Percentiles rank a stretch among this genome's conserved stretches.
These are phyloP conservation scores for Aphidius ervi DNA, from an alignment of 1,140 invertebrate genomes.

Conservation along the genomic window DNA sequence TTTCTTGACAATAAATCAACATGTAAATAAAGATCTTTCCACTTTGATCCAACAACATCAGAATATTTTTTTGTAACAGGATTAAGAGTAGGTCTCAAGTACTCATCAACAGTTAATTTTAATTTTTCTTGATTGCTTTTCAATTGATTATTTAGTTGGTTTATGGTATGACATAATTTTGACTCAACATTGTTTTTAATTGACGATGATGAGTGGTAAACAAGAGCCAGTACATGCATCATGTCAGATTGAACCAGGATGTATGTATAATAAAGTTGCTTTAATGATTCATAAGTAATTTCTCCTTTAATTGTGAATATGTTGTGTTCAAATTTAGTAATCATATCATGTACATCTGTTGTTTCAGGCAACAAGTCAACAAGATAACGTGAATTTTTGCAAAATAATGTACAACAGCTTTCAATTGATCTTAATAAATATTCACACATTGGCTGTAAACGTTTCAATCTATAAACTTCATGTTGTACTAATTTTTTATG, in stretches of 20 bases:
- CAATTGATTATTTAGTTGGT: slow-evolving; percentile 27
- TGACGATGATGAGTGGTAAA: slow-evolving; percentile 30
- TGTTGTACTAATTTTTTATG: slow-evolving; percentile 34
- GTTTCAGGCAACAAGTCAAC: slow-evolving; percentile 29
- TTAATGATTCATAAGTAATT: slow-evolving; percentile 35
- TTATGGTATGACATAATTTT: slow-evolving; percentile 30
- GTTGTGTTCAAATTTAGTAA: slow-evolving; percentile 34
- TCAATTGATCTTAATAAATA: slow-evolving; percentile 34
- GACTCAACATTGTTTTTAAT: slow-evolving; percentile 22
- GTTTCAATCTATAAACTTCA: slow-evolving; percentile 31
- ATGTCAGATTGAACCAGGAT: slow-evolving; percentile 45
- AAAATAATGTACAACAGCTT: slow-evolving; percentile 32
- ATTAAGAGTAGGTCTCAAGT: slow-evolving; percentile 30
- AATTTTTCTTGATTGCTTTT: slow-evolving; percentile 29
- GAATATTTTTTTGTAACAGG: slow-evolving; percentile 30
- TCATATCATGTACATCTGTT: slow-evolving; percentile 21
- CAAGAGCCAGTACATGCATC: slow-evolving; percentile 38
- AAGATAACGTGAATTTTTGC: slow-evolving; percentile 31
- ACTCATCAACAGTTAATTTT: slow-evolving; percentile 29
- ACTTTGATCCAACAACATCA: slow-evolving; percentile 34
- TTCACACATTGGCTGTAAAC: slow-evolving; percentile 36
- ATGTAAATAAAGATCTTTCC: slow-evolving; percentile 44
- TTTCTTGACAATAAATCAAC: slow-evolving; percentile 43
- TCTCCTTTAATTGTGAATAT: slow-evolving; percentile 32
- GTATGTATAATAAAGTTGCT: slow-evolving; percentile 45